Conservation (phyloP, 2,888 invertebrate species). For the Scaptomyza cyrtandrae region DNA sequence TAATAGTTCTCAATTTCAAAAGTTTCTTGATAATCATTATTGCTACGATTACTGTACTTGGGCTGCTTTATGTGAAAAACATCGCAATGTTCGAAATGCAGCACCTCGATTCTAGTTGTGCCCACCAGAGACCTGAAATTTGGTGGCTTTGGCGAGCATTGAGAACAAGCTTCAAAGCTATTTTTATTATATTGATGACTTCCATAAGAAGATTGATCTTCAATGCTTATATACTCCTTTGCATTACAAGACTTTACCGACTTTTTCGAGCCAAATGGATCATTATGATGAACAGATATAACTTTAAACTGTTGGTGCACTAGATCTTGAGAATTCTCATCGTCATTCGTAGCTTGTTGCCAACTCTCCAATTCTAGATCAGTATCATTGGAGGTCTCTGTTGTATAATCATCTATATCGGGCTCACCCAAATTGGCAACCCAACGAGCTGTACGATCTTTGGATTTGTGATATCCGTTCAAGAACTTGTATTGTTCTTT, state of each 20-base stretch:
- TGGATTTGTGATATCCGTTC: neutral
- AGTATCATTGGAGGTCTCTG: slow-evolving; percentile 17
- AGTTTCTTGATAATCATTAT: too few relatives aligned
- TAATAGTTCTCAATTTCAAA: too few relatives aligned
- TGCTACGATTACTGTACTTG: too few relatives aligned
- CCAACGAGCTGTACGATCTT: slow-evolving; percentile 39
- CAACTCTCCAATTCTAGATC: slow-evolving; percentile 10
- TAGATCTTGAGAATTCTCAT: slow-evolving; percentile 4
- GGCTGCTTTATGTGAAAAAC: slow-evolving; percentile 20
- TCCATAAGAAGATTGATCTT: neutral
- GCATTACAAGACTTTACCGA: neutral
- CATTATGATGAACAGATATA: slow-evolving; percentile 5
- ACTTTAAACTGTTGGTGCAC: slow-evolving; percentile 19
- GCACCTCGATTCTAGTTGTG: slow-evolving; percentile 10
- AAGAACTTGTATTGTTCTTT: neutral
- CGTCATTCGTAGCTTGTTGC: neutral
- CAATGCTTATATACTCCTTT: neutral
- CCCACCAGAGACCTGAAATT: neutral
- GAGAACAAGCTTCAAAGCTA: neutral
- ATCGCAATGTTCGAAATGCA: slow-evolving; percentile 42
- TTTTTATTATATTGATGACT: neutral
- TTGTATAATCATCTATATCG: slow-evolving; percentile 11
- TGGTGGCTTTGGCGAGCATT: neutral
- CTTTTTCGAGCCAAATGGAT: slow-evolving; percentile 3
- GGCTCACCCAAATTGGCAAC: slow-evolving; percentile 11